Base-by-base conservation (phyloP, 2,888 invertebrate genomes). In the Thymelicus acteon region DNA sequence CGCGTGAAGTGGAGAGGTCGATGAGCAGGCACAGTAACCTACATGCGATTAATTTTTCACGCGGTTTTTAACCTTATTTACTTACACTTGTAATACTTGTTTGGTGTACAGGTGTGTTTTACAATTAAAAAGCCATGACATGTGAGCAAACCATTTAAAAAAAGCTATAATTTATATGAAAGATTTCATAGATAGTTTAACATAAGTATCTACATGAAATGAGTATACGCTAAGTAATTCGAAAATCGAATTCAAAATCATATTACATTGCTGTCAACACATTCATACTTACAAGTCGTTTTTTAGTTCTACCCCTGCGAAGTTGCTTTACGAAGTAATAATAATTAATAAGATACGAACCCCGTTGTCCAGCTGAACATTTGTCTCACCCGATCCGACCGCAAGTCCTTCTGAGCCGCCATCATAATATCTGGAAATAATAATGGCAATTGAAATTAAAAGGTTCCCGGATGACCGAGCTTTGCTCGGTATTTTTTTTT, bases 341-440 rank as follows among this genome's bases (percentile, higher is more conserved):
- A 37, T 15, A 19, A 60, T 7, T 13, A 60, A 37, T 15, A 19
- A 40, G 2, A 19, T 47, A 87, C 90, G 83, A 79, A 91, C 86
- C 89, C 95, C 71, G 90, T 92, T 78, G 95, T 95, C 95, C 95
- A 95, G 82, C 95, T 95, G 79, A 95, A 95, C 95, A 95, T 95
- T 78, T 92, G 93, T 75, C 92, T 94, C 76, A 95, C 93, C 81
- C 94, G 90, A 77, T 95, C 95, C 65, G 91, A 82, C 31, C 87
- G 85, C 72, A 91, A 75, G 64, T 91, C 89, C 71, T 83, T 82
- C 31, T 86, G 85, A 60, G 85, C 80, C 73, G 92, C 84, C 93
- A 93, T 92, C 70, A 77, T 85, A 68, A 77, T 85, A 68, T 76
- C 91, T 91, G 88, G 5, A 90, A 89, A 77, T 80, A 81, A 72